These are phyloP conservation scores for Penaeus chinensis DNA, from an alignment of 1,140 invertebrate genomes.

Conservation along the genomic window DNA sequence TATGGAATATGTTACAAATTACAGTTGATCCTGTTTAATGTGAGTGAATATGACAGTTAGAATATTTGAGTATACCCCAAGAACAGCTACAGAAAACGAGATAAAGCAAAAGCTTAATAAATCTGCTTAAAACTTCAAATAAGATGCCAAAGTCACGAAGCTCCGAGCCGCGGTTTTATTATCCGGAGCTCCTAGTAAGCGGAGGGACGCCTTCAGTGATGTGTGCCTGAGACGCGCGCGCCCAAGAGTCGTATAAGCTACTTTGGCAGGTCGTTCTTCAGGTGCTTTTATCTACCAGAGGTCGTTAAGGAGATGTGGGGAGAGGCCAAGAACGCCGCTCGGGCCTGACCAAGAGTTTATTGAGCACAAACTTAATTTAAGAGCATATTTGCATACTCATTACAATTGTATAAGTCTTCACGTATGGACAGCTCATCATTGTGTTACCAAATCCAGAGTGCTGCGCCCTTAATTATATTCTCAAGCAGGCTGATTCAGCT, in stretches of 20 bases:
- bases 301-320: constrained; percentile 48
- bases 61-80: constrained; percentile 1
- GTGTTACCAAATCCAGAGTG: constrained; percentile 36
- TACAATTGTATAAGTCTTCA: constrained; percentile 48
- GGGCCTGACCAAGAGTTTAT: constrained; percentile 52
- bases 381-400: constrained; percentile 57
- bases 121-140: too few relatives aligned
- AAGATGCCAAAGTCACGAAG: too few relatives aligned
- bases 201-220: constrained; percentile 12
- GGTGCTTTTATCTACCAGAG: constrained; percentile 37
- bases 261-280: constrained; percentile 51
- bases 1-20: constrained; percentile 56
- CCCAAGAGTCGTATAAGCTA: constrained; percentile 54
- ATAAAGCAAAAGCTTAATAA: too few relatives aligned
- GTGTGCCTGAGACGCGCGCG: constrained; percentile 7
- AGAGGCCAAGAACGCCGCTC: constrained; percentile 40
- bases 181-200: constrained; percentile 26
- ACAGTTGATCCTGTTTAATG: constrained; percentile 54
- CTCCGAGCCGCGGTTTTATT: too few relatives aligned
- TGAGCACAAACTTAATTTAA: constrained; percentile 57
- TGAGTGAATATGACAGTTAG: constrained; percentile 40
- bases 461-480: constrained; percentile 42
- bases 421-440: constrained; percentile 43
- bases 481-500: constrained; percentile 21
- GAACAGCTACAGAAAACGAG: too few relatives aligned